phyloP scores from a whole-genome alignment of 2,888 invertebrate genomes.

The Tachystola acroxantha region DNA sequence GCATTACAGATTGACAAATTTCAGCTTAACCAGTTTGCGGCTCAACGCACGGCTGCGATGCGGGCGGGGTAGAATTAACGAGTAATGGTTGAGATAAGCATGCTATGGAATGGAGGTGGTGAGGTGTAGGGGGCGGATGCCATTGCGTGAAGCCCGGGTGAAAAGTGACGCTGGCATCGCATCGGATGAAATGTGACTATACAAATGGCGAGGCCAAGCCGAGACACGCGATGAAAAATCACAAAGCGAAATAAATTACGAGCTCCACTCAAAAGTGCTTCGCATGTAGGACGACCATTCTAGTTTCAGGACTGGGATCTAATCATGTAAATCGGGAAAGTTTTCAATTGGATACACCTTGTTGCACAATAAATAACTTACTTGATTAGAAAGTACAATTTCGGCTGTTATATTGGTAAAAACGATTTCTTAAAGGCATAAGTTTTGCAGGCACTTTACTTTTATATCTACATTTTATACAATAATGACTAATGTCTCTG shows the following conservation, averaged over 20 bases:
- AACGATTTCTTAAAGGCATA: too few species aligned
- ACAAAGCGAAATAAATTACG: constrained; percentile 52
- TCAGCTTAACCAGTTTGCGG: constrained; percentile 30
- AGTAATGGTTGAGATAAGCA: constrained; percentile 36
- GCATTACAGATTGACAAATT: constrained; percentile 36
- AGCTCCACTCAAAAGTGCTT: constrained; percentile 36
- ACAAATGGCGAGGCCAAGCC: constrained; percentile 33
- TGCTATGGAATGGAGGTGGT: constrained; percentile 12
- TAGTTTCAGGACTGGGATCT: too few species aligned
- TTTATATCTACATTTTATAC: too few species aligned
- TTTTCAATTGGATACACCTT: too few species aligned
- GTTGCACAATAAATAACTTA: too few species aligned
- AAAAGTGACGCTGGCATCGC: constrained; percentile 29
- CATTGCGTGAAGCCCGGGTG: constrained; percentile 25
- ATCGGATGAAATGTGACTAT: constrained; percentile 36
- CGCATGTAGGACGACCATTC: constrained; percentile 11
- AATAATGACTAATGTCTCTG: too few species aligned
- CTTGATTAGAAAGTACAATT: too few species aligned
- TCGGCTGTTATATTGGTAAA: too few species aligned
- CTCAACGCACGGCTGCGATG: constrained; percentile 27
- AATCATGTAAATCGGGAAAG: too few species aligned
- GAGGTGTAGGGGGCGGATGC: constrained; percentile 4
- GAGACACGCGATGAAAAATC: constrained; percentile 47
- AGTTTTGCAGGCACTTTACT: too few species aligned
- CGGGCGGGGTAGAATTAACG: constrained; percentile 32